Conservation (phyloP, 2,888 invertebrate genomes). For the Molanna angustata region DNA sequence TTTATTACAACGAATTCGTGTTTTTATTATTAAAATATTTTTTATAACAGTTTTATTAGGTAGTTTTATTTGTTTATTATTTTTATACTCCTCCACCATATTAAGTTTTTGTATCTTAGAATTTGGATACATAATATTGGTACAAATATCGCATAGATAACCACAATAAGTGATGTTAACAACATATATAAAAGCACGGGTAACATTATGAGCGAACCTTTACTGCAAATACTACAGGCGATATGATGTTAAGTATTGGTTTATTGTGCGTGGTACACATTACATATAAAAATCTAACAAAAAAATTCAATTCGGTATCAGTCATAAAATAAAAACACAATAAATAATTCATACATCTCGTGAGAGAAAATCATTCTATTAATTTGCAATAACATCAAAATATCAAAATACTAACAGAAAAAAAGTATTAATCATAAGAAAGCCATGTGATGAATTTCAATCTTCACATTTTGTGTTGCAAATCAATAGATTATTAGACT, state of each 20-base stretch:
- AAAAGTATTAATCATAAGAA: not conserved
- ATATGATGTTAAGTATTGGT: slow-evolving; percentile 17
- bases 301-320: too few species aligned
- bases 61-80: too few species aligned
- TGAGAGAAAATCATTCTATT: slow-evolving; percentile 4
- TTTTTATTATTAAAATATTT: too few species aligned
- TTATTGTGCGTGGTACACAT: too few species aligned
- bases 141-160: not conserved
- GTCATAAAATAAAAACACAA: too few species aligned
- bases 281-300: too few species aligned
- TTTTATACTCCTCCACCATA: too few species aligned
- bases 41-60: too few species aligned
- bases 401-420: not conserved
- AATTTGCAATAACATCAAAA: slow-evolving; percentile 1
- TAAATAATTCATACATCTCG: too few species aligned
- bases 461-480: not conserved
- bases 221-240: slow-evolving; percentile 27
- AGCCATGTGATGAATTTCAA: not conserved
- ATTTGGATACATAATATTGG: not conserved
- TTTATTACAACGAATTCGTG: too few species aligned
- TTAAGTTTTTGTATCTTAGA: not conserved
- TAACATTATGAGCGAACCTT: slow-evolving; percentile 30
- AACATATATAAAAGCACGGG: slow-evolving; percentile 26
- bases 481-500: slow-evolving; percentile 8
- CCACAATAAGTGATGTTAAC: slow-evolving; percentile 27